Conservation (phyloP, 2,888 invertebrate species). For the Lutraria lutraria region DNA sequence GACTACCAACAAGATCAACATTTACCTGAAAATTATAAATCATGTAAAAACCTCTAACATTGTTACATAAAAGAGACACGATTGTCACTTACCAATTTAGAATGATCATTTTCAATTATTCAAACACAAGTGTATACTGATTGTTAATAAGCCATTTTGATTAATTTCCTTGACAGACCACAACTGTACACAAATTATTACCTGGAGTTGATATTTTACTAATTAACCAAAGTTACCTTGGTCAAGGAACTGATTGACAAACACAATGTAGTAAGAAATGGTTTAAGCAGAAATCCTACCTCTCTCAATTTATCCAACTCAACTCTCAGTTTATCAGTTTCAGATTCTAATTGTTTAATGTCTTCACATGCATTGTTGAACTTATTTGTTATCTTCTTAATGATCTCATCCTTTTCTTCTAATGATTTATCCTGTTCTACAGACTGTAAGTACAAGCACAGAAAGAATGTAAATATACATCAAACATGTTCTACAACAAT, state of each 20-base stretch:
- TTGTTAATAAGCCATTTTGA: too few relatives aligned
- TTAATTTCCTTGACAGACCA: not conserved
- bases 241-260: not conserved
- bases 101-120: not conserved
- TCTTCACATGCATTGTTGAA: not conserved
- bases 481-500: not conserved
- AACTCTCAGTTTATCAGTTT: not conserved
- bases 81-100: not conserved
- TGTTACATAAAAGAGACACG: not conserved
- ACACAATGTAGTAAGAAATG: not conserved
- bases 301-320: constrained; percentile 44
- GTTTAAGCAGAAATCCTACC: not conserved
- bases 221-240: not conserved
- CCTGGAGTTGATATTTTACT: not conserved
- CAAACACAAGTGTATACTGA: not conserved
- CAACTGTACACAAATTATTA: not conserved
- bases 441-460: constrained; percentile 2
- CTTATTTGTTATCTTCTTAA: not conserved
- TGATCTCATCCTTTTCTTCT: not conserved
- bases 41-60: not conserved
- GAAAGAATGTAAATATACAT: too few relatives aligned
- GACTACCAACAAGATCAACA: constrained; percentile 42
- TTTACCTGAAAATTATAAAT: constrained; percentile 35
- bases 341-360: not conserved
- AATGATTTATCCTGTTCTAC: constrained; percentile 10